Base-by-base conservation (phyloP, 2,888 invertebrate species). In the Leptinotarsa haldemani region DNA sequence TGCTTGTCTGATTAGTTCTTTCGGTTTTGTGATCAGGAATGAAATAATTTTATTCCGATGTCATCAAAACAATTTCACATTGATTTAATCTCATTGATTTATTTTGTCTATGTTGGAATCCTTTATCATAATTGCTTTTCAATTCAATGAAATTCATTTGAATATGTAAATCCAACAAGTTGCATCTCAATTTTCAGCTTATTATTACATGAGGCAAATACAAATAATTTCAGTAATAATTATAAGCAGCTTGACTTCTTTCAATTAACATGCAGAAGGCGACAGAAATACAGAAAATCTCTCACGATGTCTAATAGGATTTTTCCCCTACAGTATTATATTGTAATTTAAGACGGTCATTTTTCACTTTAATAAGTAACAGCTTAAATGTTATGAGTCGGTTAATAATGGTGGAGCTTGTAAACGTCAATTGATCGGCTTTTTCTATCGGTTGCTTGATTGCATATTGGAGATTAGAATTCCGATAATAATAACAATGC, bases 391-490 rank as follows among this genome's bases (percentile, higher is more conserved):
- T 56, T 56, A 56, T 56, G 22, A 56, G 22, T 15, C 56, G 56
- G 56, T 22, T 56, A 56, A 56, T 56, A 56, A 25, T 22, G 56
- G 13, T 56, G 53, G 20, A 56, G 53, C 22, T 56, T 56, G 22
- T 18, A 22, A 22, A 56, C 56, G 56, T 56, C 56, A 56, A 22
- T 22, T 22, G 56, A 56, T 15, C 22, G 22, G 56, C 15, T 56
- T 56, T 56, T 56, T 56, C 22, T 56, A 56, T 56, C 20, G 22
- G 56, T 56, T 22, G 22, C 56, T 56, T 56, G 22, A 56, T 56
- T 56, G 56, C 56, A 56, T 56, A 56, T 25, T 22, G 56, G 15
- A 22, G 56, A 56, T 56, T 56, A 22, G 53, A 56, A 56, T 56
- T 22, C 56, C 22, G 56, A 56, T 56, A 20, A 56, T 56, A 56